Percentiles rank a stretch among this genome's conserved stretches.
phyloP scores from a whole-genome alignment of 2,797 vertebrate species.

The Petrocephalus schoutedeni region DNA sequence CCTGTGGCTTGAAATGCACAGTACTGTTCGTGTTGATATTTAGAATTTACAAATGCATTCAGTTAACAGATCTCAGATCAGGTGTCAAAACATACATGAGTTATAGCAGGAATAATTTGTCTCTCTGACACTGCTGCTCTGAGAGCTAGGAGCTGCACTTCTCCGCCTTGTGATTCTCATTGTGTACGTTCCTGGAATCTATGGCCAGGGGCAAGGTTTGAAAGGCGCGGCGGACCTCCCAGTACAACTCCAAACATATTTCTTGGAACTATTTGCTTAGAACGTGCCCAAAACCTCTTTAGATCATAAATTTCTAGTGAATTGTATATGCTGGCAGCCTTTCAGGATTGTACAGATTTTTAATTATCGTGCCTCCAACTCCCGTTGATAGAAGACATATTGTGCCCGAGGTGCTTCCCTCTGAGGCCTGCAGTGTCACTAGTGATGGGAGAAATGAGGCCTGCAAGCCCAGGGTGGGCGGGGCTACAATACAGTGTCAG shows the following conservation, averaged over 20 bases:
- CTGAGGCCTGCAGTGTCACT: neutral
- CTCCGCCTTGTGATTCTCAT: neutral
- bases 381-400: neutral
- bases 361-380: neutral
- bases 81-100: slow-evolving; percentile 9
- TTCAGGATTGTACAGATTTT: slow-evolving; percentile 9
- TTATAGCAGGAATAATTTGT: slow-evolving; percentile 14
- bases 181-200: slow-evolving; percentile 5
- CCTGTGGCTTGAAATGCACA: neutral
- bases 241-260: slow-evolving; percentile 8
- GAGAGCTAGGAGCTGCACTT: neutral
- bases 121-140: neutral
- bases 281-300: slow-evolving; percentile 1
- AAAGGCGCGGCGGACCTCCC: neutral
- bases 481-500: neutral
- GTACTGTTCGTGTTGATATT: neutral
- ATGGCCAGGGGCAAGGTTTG: neutral
- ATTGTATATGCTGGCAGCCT: neutral
- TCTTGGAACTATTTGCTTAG: slow-evolving; percentile 9
- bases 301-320: slow-evolving; percentile 4
- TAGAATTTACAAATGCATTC: slow-evolving; percentile 10
- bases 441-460: neutral
- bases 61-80: slow-evolving; percentile 8
- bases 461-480: neutral
- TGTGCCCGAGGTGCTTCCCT: neutral